Evolutionary conservation across 2,888 invertebrate species (phyloP).

Genomic region (Hydraecia micacea): DNA sequence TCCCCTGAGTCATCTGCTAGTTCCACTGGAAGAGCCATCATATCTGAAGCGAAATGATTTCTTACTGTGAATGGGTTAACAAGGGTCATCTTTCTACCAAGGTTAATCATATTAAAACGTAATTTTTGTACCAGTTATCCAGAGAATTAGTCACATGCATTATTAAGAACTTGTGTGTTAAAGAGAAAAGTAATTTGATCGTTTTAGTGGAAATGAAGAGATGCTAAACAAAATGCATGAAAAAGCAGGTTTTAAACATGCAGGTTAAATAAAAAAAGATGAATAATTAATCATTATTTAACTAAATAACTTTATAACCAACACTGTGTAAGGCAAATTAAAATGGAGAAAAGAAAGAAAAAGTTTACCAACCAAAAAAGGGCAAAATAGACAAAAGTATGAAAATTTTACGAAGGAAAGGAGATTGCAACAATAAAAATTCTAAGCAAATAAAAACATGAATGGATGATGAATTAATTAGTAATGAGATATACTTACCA

Average conservation of each 20-base stretch:
- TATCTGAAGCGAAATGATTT: slow-evolving; percentile 85
- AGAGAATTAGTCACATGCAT: slow-evolving; percentile 26
- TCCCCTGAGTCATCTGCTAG: slow-evolving; percentile 91
- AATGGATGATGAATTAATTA: slow-evolving; percentile 22
- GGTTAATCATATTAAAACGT: background rate
- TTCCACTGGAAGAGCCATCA: slow-evolving; percentile 95
- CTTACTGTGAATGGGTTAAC: background rate
- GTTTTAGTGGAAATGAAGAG: background rate
- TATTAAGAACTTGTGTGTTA: background rate
- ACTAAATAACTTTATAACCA: background rate
- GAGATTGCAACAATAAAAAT: background rate
- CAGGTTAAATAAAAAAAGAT: slow-evolving; percentile 3
- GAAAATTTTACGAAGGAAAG: background rate
- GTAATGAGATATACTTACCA: slow-evolving; percentile 45
- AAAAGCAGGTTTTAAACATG: slow-evolving; percentile 5
- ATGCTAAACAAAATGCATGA: slow-evolving; percentile 6
- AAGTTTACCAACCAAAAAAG: background rate
- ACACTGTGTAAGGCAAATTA: background rate
- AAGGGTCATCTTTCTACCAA: background rate
- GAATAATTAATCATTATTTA: background rate
- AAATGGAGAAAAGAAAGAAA: background rate
- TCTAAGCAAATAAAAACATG: slow-evolving; percentile 11
- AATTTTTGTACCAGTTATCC: background rate
- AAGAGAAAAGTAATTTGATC: background rate
- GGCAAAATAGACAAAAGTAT: background rate